Percentiles rank a stretch among this genome's conserved stretches.
These are phyloP conservation scores for Arrhopalites spinosus DNA, from an alignment of 2,888 invertebrate species.

Conservation along the genomic window DNA sequence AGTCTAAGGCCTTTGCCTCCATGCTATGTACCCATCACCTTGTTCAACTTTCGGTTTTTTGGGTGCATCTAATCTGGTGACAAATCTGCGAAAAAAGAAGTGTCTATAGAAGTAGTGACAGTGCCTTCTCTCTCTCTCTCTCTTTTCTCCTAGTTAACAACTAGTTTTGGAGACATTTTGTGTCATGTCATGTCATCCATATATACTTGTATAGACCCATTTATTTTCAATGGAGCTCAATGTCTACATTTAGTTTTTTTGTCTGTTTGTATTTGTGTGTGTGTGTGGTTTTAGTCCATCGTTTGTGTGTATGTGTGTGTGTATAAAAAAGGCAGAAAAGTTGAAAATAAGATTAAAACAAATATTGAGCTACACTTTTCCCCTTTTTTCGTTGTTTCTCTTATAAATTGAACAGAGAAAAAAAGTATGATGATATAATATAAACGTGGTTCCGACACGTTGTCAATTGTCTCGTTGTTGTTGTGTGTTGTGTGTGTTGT, in stretches of 20 bases:
- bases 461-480: conserved; percentile 3
- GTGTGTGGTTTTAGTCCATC: no score
- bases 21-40: neutral
- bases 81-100: conserved; percentile 1
- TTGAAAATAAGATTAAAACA: neutral
- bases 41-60: neutral
- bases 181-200: no score
- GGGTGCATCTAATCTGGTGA: conserved; percentile 11
- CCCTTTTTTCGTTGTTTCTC: neutral
- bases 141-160: no score
- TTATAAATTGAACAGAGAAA: neutral
- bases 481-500: conserved; percentile 9
- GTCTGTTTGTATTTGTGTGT: neutral
- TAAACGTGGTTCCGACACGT: conserved; percentile 12
- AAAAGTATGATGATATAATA: neutral
- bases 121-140: conserved; percentile 5
- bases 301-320: neutral
- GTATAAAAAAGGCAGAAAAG: neutral
- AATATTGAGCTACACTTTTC: neutral
- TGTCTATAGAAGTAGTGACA: neutral
- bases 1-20: neutral
- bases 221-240: no score
- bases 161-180: no score
- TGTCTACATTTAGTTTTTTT: no score
- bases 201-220: no score